These are phyloP conservation scores for Apodemus speciosus DNA, from an alignment of 2,113 vertebrate genomes.

Conservation along the genomic window DNA sequence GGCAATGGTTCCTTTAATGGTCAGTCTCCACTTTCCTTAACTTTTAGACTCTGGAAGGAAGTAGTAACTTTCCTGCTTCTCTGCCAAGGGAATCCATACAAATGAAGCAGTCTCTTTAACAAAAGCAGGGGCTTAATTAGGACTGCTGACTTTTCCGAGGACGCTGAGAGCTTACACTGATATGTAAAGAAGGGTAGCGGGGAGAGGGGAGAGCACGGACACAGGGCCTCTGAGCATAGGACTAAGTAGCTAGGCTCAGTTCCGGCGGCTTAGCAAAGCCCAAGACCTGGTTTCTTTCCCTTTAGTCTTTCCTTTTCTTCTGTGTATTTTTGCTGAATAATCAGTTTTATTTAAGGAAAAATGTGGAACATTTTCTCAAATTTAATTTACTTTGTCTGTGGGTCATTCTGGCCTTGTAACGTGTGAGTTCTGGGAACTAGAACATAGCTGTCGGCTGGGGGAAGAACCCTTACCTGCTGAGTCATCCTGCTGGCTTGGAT, in stretches of 20 bases:
- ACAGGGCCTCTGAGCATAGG: neutral
- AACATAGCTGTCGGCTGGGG: neutral
- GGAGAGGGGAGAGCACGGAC: neutral
- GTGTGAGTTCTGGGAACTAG: neutral
- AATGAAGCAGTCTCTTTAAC: conserved; percentile 9
- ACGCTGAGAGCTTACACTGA: neutral
- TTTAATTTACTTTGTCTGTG: neutral
- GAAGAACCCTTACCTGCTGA: neutral
- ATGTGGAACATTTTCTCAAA: conserved; percentile 6
- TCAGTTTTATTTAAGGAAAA: conserved; percentile 4
- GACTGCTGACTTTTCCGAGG: conserved; percentile 30
- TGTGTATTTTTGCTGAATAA: conserved; percentile 46
- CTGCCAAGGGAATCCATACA: conserved; percentile 21
- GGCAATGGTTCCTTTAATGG: neutral
- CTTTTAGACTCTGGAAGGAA: neutral
- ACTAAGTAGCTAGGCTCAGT: neutral
- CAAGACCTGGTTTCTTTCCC: neutral
- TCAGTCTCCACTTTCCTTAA: neutral
- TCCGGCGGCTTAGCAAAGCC: neutral
- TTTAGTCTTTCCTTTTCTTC: conserved; percentile 28
- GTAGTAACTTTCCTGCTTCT: conserved; percentile 29
- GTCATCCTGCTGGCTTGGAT: conserved; percentile 9
- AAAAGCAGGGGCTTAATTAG: neutral
- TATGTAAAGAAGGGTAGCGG: neutral
- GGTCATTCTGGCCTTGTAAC: neutral